Base-by-base conservation (phyloP, 2,113 vertebrate species). In the Chaetorhynchus papuensis region DNA sequence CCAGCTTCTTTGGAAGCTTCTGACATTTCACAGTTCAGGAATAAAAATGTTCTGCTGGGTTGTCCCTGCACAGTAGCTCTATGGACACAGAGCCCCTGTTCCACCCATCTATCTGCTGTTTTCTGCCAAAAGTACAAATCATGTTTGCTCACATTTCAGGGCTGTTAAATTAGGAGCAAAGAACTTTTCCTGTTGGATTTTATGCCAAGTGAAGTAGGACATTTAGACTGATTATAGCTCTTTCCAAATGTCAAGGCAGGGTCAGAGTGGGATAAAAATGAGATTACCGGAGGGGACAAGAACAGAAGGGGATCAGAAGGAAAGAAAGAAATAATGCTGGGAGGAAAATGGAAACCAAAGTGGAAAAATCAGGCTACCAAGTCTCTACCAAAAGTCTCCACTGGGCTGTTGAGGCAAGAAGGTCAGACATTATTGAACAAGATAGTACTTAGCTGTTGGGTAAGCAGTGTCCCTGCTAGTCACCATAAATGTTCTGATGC, bases 111-210 rank as follows among this genome's bases (percentile, higher is more conserved):
- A 63, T 61, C 59, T 77, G 69, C 66, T 79, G 41, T 66, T 88
- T 68, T 72, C 83, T 77, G 53, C 60, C 91, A 92, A 90, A 84
- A 83, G 74, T n/a, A 92, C 72, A 72, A 65, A 65, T 37, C 65
- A 47, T 45, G 60, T 90, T 96, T 94, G 63, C 82, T 89, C 70
- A 93, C 54, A 75, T 87, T 72, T 93, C 81, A 66, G 80, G 26
- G 42, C 68, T 64, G 35, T 71, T 87, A 89, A 81, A 69, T 80
- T 35, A 59, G 15, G 42, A 93, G 68, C 76, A 82, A 94, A 96
- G n/a, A 26, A 90, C 54, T 85, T 88, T 83, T 60, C 61, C 39
- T 76, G 74, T 53, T 42, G 37, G 41, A 71, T 79, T 81, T 82
- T 68, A 72, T 2, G 26, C 53, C 84, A 85, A 87, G 65, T 64